phyloP scores from a whole-genome alignment of 2,888 invertebrate species.

The Chironomus tentans region DNA sequence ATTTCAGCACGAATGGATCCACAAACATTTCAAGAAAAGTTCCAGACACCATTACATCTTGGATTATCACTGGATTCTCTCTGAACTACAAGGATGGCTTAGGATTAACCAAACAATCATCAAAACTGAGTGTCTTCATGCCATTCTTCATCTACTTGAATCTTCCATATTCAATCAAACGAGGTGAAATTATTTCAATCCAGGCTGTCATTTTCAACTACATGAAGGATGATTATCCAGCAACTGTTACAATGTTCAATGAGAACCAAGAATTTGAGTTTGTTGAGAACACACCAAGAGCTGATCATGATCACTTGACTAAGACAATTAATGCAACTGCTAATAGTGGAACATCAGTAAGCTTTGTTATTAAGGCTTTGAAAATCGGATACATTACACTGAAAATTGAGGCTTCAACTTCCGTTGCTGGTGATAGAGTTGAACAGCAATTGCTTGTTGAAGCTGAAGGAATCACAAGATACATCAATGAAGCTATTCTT shows the following conservation, averaged over 20 bases:
- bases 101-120: conserved; percentile 56
- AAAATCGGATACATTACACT: conserved; percentile 59
- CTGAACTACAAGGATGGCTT: conserved; percentile 58
- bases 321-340: conserved; percentile 54
- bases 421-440: conserved; percentile 63
- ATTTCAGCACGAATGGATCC: conserved; percentile 44
- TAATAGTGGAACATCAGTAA: conserved; percentile 60
- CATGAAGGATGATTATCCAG: conserved; percentile 57
- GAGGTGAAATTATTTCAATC: conserved; percentile 75
- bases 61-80: conserved; percentile 68
- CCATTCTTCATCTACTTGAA: conserved; percentile 71
- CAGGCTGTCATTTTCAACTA: conserved; percentile 77
- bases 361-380: conserved; percentile 64
- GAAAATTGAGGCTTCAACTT: conserved; percentile 58
- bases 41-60: conserved; percentile 67
- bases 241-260: conserved; percentile 70
- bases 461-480: conserved; percentile 64
- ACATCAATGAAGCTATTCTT: conserved; percentile 56
- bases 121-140: conserved; percentile 59
- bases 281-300: conserved; percentile 52
- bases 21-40: conserved; percentile 47
- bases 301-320: conserved; percentile 56
- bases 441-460: conserved; percentile 57
- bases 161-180: conserved; percentile 71
- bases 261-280: conserved; percentile 65